These are phyloP conservation scores for Siniperca chuatsi DNA, from an alignment of 2,113 vertebrate species.

Conservation along the genomic window DNA sequence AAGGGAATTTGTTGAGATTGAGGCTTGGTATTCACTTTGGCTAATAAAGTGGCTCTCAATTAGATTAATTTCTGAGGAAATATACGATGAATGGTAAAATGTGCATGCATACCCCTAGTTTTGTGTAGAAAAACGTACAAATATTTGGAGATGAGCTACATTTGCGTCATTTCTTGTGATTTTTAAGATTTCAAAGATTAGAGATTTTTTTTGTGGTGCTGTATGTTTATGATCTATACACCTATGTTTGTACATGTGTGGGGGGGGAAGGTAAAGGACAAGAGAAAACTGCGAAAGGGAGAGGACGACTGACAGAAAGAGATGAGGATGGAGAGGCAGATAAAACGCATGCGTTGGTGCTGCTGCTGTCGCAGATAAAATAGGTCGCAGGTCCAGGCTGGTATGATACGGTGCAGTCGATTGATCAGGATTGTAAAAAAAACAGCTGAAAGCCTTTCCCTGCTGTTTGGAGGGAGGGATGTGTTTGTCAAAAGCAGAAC, in stretches of 20 bases:
- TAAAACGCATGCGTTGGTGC: neutral
- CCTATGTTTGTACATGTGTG: neutral
- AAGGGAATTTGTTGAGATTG: neutral
- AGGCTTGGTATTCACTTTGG: neutral
- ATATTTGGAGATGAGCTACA: neutral
- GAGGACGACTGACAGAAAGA: neutral
- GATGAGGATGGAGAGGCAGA: neutral
- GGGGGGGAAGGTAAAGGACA: neutral
- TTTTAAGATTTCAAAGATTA: neutral
- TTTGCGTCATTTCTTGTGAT: neutral
- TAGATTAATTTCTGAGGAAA: neutral
- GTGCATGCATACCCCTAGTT: neutral
- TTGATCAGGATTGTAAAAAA: slow-evolving; percentile 1
- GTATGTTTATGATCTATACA: neutral
- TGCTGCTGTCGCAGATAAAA: neutral
- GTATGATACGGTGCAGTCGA: neutral
- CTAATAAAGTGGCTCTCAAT: neutral
- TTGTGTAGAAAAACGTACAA: neutral
- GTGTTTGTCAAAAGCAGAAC: neutral
- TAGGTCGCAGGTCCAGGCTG: neutral
- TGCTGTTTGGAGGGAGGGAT: neutral
- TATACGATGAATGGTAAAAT: neutral
- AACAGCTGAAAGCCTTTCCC: neutral
- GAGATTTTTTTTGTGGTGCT: too few relatives aligned
- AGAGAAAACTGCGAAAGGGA: neutral